phyloP scores from a whole-genome alignment of 2,888 invertebrate genomes.

The Chironomus tentans region DNA sequence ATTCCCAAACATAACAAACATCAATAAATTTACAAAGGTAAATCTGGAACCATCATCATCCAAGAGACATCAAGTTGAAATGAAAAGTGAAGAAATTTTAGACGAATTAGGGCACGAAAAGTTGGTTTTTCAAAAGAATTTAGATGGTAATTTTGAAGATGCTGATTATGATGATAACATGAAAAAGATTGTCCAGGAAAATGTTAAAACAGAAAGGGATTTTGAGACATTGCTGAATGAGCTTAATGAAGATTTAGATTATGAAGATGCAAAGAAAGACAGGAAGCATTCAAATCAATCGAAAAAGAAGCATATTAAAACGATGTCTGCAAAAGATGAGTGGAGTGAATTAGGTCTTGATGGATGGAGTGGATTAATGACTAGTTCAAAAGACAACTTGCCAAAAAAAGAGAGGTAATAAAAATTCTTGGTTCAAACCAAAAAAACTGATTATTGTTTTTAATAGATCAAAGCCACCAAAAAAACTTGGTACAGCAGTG shows the following conservation, averaged over 20 bases:
- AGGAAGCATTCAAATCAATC: not conserved
- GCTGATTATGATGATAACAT: conserved; percentile 23
- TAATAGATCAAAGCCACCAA: not conserved
- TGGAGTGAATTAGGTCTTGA: conserved; percentile 36
- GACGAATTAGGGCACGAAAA: conserved; percentile 1
- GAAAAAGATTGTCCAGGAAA: conserved; percentile 28
- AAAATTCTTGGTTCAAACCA: not conserved
- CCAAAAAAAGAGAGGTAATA: not conserved
- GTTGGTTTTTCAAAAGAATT: not conserved
- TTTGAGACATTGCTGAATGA: conserved; percentile 30
- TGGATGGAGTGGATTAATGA: conserved; percentile 37
- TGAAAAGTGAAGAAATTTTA: not conserved
- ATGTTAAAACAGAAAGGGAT: conserved; percentile 31
- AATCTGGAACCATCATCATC: conserved; percentile 7
- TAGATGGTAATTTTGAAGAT: not conserved
- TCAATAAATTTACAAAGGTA: conserved; percentile 9
- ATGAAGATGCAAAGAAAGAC: not conserved
- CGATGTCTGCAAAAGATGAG: conserved; percentile 28
- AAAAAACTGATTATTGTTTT: not conserved
- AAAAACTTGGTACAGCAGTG: not conserved
- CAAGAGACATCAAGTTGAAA: not conserved
- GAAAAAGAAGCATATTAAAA: not conserved
- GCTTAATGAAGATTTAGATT: conserved; percentile 29
- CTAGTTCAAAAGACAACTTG: not conserved
- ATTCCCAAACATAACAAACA: conserved; percentile 36